Percentiles rank a stretch among this genome's conserved stretches.
Evolutionary conservation across 2,113 vertebrate species (phyloP).

Genomic region (Gnathonemus longibarbis): DNA sequence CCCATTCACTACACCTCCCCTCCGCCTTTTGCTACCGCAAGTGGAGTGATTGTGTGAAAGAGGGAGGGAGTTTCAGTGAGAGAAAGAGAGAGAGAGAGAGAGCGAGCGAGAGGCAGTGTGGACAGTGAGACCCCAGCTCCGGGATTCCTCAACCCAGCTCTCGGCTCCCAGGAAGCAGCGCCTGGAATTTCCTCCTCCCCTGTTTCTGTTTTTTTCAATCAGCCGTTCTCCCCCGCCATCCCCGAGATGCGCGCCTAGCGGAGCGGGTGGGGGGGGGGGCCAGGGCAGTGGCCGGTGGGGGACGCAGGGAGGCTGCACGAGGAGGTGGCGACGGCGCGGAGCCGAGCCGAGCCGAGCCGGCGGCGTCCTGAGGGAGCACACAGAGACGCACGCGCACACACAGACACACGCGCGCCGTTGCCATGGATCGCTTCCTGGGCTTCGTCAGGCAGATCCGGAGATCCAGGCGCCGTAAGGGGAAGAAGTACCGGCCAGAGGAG

Average conservation of each 20-base stretch:
- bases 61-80: background rate
- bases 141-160: slow-evolving; percentile 46
- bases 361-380: background rate
- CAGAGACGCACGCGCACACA: slow-evolving; percentile 7
- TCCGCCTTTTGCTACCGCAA: background rate
- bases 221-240: background rate
- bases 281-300: background rate
- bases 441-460: slow-evolving; percentile 87
- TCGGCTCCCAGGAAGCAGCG: slow-evolving; percentile 44
- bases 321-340: background rate
- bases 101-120: slow-evolving; percentile 49
- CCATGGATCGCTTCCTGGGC: slow-evolving; percentile 89
- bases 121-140: slow-evolving; percentile 48
- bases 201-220: background rate
- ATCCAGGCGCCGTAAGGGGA: slow-evolving; percentile 84
- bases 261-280: background rate
- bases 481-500: slow-evolving; percentile 95
- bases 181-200: background rate
- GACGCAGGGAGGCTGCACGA: background rate
- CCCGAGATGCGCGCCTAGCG: background rate
- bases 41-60: slow-evolving; percentile 20
- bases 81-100: slow-evolving; percentile 11
- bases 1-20: background rate
- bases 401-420: slow-evolving; percentile 10
- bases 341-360: background rate